Evolutionary conservation across 1,140 invertebrate genomes (phyloP), one percentile per base, ranked within the genome.

Genomic region (Nymphalis io): DNA sequence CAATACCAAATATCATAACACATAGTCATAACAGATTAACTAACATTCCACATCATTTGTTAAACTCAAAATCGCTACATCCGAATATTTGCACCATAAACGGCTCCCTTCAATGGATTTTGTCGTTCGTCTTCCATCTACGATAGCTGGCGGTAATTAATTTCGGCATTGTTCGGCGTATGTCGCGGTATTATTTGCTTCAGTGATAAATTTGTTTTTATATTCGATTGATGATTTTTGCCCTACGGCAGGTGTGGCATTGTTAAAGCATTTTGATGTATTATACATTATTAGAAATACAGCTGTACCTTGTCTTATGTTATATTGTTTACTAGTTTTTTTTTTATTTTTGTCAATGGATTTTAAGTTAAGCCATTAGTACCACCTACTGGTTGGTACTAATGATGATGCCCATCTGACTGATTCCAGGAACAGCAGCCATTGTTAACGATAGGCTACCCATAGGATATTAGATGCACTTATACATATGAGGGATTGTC

Each of bases 81-180:
- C 51, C 6, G 13, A 15, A 15, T 27, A 3, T 8, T 55, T 27
- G 23, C 11, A 55, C 51, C 51, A 23, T 53, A 53, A 23, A 55
- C 23, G 2, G 21, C 39, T 16, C 39, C 42, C 58, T 18, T 12
- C 60, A 16, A 63, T 23, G 46, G 44, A 3, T 10, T 63, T 51
- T 58, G 46, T 51, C 38, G 53, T 51, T 18, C 18, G 18, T 51
- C 46, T 74, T 74, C 65, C 72, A 74, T 75, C 68, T 75, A 68
- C 62, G 63, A 57, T 70, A 64, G 76, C 73, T 72, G 79, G 71
- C 62, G 61, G 73, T 78, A 78, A 83, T 83, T 83, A 81, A 81
- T 83, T 81, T 67, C 48, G 40, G 66, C 60, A 77, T 82, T 81
- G 75, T 81, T 66, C 65, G 58, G 15, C n/a, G 51, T 53, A 48